Conservation (phyloP, 1,140 invertebrate genomes). For the Psix sp. region DNA sequence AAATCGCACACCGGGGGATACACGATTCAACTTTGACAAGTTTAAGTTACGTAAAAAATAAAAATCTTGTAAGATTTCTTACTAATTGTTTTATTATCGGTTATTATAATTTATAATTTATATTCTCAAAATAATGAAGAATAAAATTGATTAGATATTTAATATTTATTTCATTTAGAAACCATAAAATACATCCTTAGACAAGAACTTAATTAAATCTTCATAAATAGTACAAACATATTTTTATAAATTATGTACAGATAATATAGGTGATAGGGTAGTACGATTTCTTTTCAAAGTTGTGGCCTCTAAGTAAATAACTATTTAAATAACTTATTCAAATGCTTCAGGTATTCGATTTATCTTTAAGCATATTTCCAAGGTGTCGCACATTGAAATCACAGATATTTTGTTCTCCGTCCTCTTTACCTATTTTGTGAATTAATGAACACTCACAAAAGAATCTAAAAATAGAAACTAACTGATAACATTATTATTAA, state of each 20-base stretch:
- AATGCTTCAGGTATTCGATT: slow-evolving; percentile 6
- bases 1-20: slow-evolving; percentile 66
- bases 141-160: slow-evolving; percentile 50
- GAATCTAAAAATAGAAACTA: slow-evolving; percentile 10
- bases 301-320: slow-evolving; percentile 16
- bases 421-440: slow-evolving; percentile 17
- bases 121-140: slow-evolving; percentile 37
- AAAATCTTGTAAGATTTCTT: slow-evolving; percentile 46
- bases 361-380: slow-evolving; percentile 9
- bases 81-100: slow-evolving; percentile 15
- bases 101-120: slow-evolving; percentile 43
- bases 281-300: slow-evolving; percentile 15
- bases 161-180: slow-evolving; percentile 30
- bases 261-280: slow-evolving; percentile 1
- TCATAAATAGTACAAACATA: slow-evolving; percentile 12
- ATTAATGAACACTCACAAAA: slow-evolving; percentile 17
- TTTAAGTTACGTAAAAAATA: slow-evolving; percentile 1
- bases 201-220: slow-evolving; percentile 6
- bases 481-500: slow-evolving; percentile 8
- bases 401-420: slow-evolving; percentile 18
- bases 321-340: slow-evolving; percentile 28
- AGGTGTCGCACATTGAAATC: slow-evolving; percentile 9
- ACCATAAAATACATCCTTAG: slow-evolving; percentile 2
- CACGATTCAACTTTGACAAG: slow-evolving; percentile 2
- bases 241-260: slow-evolving; percentile 24